Conservation (phyloP, 2,888 invertebrate species). For the Leptarthrus brevirostris region DNA sequence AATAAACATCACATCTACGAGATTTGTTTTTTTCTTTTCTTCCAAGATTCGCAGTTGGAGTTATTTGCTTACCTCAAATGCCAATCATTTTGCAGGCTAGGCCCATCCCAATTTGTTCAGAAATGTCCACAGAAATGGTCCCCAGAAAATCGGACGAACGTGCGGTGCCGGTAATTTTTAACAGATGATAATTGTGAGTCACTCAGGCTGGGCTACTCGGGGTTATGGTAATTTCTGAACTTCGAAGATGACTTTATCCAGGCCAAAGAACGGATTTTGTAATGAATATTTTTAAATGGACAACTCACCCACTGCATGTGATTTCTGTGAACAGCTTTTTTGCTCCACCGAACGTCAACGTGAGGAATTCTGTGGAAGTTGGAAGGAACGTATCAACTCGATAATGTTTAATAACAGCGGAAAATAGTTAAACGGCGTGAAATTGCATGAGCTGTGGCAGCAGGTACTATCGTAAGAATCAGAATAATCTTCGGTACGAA, state of each 20-base stretch:
- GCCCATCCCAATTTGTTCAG: not conserved
- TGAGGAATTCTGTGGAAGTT: constrained; percentile 24
- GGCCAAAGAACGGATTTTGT: constrained; percentile 32
- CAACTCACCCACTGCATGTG: constrained; percentile 25
- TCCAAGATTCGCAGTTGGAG: no score
- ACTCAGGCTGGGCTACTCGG: not conserved
- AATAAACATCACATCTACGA: not conserved
- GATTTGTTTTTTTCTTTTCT: no score
- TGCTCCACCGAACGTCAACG: not conserved
- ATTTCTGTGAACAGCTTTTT: constrained; percentile 5
- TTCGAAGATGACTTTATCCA: constrained; percentile 29
- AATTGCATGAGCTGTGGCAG: not conserved
- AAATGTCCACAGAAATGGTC: not conserved
- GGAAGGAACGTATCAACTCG: not conserved
- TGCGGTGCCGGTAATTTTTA: constrained; percentile 1
- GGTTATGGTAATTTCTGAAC: constrained; percentile 15
- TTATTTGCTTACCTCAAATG: no score
- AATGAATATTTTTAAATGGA: constrained; percentile 2
- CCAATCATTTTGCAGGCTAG: not conserved
- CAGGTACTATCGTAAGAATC: not conserved
- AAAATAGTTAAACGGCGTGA: not conserved
- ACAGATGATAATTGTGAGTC: not conserved
- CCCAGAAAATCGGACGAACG: not conserved
- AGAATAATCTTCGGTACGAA: not conserved
- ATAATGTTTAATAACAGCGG: constrained; percentile 1